Conservation (phyloP, 1,140 invertebrate genomes). For the Lithobius niger region DNA sequence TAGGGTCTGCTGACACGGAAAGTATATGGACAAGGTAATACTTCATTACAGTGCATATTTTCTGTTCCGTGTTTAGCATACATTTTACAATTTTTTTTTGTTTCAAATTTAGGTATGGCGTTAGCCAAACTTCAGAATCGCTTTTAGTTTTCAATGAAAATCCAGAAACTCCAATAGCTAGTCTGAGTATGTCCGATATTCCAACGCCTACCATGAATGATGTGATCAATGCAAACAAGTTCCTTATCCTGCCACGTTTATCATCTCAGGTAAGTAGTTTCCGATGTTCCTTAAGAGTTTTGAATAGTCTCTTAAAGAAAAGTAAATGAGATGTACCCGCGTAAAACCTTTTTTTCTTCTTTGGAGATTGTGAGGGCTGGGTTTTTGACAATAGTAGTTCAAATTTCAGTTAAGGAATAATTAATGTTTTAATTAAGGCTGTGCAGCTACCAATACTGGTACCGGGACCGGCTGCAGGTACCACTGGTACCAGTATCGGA, state of each 20-base stretch:
- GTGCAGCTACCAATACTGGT: no score
- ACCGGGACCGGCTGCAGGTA: no score
- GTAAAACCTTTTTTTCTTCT: neutral
- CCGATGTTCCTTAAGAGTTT: no score
- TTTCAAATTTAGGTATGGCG: constrained; percentile 44
- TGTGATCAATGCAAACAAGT: constrained; percentile 76
- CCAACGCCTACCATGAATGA: constrained; percentile 72
- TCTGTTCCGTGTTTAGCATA: neutral
- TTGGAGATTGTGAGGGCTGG: no score
- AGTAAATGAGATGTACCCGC: no score
- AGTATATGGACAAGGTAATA: constrained; percentile 35
- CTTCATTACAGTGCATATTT: neutral
- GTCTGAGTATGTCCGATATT: constrained; percentile 72
- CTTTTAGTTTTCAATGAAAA: constrained; percentile 87
- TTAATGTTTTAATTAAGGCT: no score
- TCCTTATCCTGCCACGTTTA: constrained; percentile 69
- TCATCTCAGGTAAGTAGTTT: constrained; percentile 69
- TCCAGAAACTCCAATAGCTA: constrained; percentile 59
- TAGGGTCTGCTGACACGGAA: constrained; percentile 40
- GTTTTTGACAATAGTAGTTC: no score
- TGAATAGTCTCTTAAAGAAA: no score
- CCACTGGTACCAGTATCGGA: no score
- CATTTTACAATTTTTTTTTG: neutral
- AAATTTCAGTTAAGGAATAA: no score
- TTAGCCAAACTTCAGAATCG: constrained; percentile 62